Conservation (phyloP, 2,113 vertebrate genomes). For the Anguilla japonica region DNA sequence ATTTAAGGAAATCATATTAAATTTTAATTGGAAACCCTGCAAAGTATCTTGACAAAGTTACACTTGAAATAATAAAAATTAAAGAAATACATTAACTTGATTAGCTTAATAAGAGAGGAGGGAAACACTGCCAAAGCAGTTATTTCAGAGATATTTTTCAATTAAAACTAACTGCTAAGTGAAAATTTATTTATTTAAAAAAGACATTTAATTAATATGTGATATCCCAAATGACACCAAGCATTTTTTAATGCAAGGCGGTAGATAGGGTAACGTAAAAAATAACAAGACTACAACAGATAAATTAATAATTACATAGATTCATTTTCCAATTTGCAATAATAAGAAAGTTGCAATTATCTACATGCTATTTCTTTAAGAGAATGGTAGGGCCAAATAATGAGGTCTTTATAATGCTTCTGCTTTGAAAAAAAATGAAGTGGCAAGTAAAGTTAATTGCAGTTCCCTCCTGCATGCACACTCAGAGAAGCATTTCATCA, state of each 20-base stretch:
- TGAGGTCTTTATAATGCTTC: neutral
- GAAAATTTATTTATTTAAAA: conserved; percentile 65
- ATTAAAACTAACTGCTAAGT: conserved; percentile 69
- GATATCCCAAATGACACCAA: conserved; percentile 52
- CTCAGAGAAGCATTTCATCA: neutral
- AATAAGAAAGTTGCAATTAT: neutral
- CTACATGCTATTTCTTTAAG: neutral
- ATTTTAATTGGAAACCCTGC: conserved; percentile 70
- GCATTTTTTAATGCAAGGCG: conserved; percentile 54
- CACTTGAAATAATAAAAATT: conserved; percentile 72
- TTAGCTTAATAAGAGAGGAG: conserved; percentile 66
- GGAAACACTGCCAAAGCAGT: conserved; percentile 67
- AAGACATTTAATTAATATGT: conserved; percentile 72
- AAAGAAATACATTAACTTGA: conserved; percentile 73
- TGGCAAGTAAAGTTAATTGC: neutral
- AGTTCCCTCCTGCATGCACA: neutral
- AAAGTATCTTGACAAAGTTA: conserved; percentile 70
- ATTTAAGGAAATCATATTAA: conserved; percentile 55
- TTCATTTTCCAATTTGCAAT: neutral
- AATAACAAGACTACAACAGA: neutral
- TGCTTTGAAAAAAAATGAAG: neutral
- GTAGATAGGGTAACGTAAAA: conserved; percentile 60
- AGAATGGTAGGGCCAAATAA: neutral
- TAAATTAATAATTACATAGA: neutral
- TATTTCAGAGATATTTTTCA: conserved; percentile 76